These are phyloP conservation scores for Dermatemys mawii DNA, from an alignment of 2,113 vertebrate genomes.

Conservation along the genomic window DNA sequence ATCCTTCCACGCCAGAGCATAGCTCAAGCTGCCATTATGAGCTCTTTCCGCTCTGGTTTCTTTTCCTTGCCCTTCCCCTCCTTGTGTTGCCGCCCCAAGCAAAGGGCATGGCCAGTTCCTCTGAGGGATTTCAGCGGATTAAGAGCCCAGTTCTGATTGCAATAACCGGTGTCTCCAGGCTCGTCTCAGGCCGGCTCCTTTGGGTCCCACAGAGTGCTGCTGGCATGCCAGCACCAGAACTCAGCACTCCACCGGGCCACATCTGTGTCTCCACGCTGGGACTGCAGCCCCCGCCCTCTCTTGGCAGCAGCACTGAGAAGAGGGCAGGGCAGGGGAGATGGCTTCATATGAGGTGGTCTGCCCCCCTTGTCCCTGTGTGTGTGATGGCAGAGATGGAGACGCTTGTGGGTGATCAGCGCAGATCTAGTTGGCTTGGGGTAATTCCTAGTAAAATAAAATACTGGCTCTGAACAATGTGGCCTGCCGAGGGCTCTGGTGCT, in stretches of 20 bases:
- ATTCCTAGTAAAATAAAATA: background rate
- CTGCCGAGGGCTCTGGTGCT: background rate
- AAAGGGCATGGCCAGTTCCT: background rate
- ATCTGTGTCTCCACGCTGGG: background rate
- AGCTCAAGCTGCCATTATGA: background rate
- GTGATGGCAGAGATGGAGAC: background rate
- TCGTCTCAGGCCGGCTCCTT: background rate
- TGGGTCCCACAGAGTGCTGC: too few relatives aligned
- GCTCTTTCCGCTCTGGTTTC: background rate
- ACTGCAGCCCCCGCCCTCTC: too few relatives aligned
- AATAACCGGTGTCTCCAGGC: background rate
- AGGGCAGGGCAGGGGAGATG: background rate
- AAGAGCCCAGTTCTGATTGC: background rate
- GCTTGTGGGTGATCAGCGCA: background rate
- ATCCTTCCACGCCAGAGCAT: background rate
- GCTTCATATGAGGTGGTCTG: background rate
- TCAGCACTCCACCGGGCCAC: background rate
- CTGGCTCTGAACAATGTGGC: background rate
- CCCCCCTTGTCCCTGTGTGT: background rate
- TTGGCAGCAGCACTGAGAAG: too few relatives aligned
- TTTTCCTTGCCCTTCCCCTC: background rate
- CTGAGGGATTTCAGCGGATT: background rate
- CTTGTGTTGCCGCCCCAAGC: background rate
- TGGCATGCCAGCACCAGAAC: too few relatives aligned
- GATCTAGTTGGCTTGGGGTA: background rate